Evolutionary conservation across 1,140 invertebrate species (phyloP), one percentile per base, ranked within the genome.

Genomic region (Dendroctonus ponderosae): DNA sequence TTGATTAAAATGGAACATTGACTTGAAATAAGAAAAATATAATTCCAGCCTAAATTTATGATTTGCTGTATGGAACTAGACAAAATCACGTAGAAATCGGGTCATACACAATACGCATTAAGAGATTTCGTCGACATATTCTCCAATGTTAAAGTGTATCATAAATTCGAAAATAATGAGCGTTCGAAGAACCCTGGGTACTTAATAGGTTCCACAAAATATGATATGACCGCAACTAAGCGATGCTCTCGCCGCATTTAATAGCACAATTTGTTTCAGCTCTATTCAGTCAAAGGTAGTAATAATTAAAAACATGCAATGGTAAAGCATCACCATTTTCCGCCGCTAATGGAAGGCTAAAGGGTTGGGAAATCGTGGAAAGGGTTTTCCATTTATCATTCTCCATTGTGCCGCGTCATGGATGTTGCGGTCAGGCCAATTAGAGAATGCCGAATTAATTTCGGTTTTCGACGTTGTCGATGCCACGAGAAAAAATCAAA

Each of bases 321-420:
- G 7, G 2, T 39, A 7, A 12, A 12, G 11, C 39, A 60, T 60
- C 43, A 14, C 61, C 44, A 9, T 57, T 65, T n/a, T 50, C 53
- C 49, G 40, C 62, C 39, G 15, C 44, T 63, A 65, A 57, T 65
- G 53, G 52, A 56, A 14, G 43, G n/a, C 52, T 65, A 65, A 65
- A 65, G 62, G 62, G 54, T 65, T 65, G 61, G 61, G 61, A 54
- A 63, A 63, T 63, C 61, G 48, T 63, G 61, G 61, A 63, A 63
- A 63, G 50, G 61, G 50, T n/a, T 63, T 63, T 54, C 61, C 61
- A 63, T 63, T 63, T 63, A 63, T 63, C 61, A 63, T 63, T 54
- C 61, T 63, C 51, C 14, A 63, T 63, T 63, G 61, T 54, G 61
- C 61, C 54, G 61, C 41, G 62, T 65, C 52, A 65, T 65, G 62